A percentile compares a stretch with the other conserved stretches of the same genome.
Evolutionary conservation across 2,797 vertebrate genomes (phyloP).

Genomic region (Eulemur albifrons): DNA sequence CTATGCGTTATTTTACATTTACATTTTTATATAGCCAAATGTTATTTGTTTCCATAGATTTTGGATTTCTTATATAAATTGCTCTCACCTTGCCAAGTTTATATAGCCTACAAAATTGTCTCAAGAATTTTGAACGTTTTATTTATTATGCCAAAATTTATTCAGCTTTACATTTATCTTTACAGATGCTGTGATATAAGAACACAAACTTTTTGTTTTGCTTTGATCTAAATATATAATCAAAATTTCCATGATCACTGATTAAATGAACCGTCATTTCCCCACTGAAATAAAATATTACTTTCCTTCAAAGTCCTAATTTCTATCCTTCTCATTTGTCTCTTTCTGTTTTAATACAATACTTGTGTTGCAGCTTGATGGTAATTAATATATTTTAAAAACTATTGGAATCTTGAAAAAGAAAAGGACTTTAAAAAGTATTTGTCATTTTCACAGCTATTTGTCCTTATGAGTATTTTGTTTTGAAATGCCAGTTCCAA

Average conservation of each 20-base stretch:
- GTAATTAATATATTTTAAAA: background rate
- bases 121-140: background rate
- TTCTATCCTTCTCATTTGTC: background rate
- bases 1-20: background rate
- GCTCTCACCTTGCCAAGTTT: background rate
- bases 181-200: background rate
- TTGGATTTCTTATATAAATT: background rate
- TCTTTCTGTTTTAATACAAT: background rate
- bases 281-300: background rate
- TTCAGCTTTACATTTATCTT: background rate
- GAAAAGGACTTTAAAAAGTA: background rate
- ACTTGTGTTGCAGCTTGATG: background rate
- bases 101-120: background rate
- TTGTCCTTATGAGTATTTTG: background rate
- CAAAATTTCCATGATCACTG: background rate
- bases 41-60: background rate
- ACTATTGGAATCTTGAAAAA: background rate
- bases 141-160: background rate
- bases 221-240: background rate
- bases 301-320: background rate
- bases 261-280: background rate
- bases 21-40: background rate
- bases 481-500: background rate
- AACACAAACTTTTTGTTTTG: background rate
- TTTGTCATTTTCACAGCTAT: background rate